Conservation (phyloP, 2,113 vertebrate genomes). For the Aspiorhynchus laticeps region DNA sequence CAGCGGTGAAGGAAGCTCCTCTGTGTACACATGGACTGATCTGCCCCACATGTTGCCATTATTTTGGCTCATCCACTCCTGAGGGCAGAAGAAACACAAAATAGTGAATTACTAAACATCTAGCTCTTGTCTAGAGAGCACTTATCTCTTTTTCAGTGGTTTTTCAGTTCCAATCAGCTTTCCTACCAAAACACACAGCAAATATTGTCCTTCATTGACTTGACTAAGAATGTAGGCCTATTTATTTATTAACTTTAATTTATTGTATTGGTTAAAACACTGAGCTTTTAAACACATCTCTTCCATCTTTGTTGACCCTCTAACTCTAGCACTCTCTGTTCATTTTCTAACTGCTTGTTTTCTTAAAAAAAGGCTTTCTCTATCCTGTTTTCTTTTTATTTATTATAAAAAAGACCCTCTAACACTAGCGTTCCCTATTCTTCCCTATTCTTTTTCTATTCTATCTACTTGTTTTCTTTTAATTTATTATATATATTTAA, state of each 20-base stretch:
- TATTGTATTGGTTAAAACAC: background rate
- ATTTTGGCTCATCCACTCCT: constrained; percentile 84
- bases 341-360: too few species aligned
- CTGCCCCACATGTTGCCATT: constrained; percentile 73
- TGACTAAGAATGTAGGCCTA: background rate
- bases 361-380: too few species aligned
- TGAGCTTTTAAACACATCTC: too few species aligned
- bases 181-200: background rate
- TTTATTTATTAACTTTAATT: background rate
- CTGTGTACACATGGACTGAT: constrained; percentile 67
- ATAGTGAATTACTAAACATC: background rate
- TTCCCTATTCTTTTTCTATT: too few species aligned
- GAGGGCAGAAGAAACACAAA: background rate
- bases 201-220: background rate
- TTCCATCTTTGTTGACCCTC: too few species aligned
- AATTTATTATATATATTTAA: too few species aligned
- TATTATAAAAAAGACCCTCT: too few species aligned
- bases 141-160: background rate
- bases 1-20: constrained; percentile 73
- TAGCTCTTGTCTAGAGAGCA: background rate
- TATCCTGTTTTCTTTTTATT: too few species aligned
- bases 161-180: background rate
- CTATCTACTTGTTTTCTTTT: too few species aligned
- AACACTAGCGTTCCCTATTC: too few species aligned
- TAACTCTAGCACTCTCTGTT: too few species aligned